phyloP scores from a whole-genome alignment of 2,113 vertebrate genomes.

The Eretmochelys imbricata region DNA sequence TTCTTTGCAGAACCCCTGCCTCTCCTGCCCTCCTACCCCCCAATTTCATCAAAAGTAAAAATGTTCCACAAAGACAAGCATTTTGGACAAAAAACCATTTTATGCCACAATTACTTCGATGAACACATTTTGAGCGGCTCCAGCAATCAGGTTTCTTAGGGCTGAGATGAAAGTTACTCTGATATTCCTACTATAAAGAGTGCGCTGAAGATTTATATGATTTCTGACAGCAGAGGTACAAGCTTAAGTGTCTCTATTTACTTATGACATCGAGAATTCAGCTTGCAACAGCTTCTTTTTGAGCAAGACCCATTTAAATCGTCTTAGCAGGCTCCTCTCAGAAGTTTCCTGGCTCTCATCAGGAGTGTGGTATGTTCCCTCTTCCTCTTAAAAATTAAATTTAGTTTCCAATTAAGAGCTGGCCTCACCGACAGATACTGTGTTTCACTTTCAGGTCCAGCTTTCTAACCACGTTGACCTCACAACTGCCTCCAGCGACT shows the following conservation, averaged over 20 bases:
- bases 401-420: constrained; percentile 65
- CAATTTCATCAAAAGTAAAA: not conserved
- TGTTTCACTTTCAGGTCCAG: constrained; percentile 66
- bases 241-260: not conserved
- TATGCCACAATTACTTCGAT: not conserved
- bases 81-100: not conserved
- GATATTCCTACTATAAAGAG: constrained; percentile 11
- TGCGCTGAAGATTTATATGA: not conserved
- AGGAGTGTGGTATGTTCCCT: constrained; percentile 59
- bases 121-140: not conserved
- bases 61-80: not conserved
- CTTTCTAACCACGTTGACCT: constrained; percentile 59
- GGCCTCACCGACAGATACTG: constrained; percentile 57
- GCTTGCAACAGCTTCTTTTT: constrained; percentile 21
- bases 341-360: constrained; percentile 63
- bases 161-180: not conserved
- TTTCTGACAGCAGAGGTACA: constrained; percentile 1
- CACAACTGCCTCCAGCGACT: constrained; percentile 55
- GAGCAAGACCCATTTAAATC: constrained; percentile 13
- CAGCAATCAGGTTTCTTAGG: not conserved
- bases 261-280: constrained; percentile 5
- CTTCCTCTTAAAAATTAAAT: constrained; percentile 63
- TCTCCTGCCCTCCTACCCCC: not conserved
- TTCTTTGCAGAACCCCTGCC: not conserved
- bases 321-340: constrained; percentile 28